phyloP scores from a whole-genome alignment of 2,797 vertebrate genomes.

The Enteromius thamalakanensis region DNA sequence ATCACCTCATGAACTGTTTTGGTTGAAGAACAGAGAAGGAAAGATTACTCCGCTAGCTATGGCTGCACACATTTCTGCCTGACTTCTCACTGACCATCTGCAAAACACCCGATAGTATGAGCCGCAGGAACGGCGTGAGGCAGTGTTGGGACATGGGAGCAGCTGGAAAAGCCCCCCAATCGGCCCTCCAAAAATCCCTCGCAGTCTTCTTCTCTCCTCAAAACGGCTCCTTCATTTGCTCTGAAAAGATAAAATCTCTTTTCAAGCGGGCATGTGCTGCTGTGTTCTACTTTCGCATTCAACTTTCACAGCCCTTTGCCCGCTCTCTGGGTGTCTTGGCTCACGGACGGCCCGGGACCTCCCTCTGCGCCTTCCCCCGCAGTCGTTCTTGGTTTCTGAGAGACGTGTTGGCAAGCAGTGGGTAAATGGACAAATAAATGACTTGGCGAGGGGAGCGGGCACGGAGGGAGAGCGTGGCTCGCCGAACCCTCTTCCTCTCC shows the following conservation, averaged over 20 bases:
- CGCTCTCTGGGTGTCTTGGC: slow-evolving; percentile 39
- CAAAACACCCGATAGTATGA: slow-evolving; percentile 26
- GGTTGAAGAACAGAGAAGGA: slow-evolving; percentile 7
- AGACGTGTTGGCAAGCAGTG: slow-evolving; percentile 47
- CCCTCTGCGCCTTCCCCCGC: background rate
- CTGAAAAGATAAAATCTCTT: slow-evolving; percentile 24
- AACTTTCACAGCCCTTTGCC: slow-evolving; percentile 31
- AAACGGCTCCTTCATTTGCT: slow-evolving; percentile 27
- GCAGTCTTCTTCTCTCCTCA: slow-evolving; percentile 12
- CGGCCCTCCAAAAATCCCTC: slow-evolving; percentile 29
- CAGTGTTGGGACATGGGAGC: slow-evolving; percentile 28
- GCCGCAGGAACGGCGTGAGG: background rate
- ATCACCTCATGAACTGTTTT: background rate
- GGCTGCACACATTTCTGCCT: background rate
- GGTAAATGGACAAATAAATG: slow-evolving; percentile 51
- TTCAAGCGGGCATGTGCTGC: slow-evolving; percentile 12
- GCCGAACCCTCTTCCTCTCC: slow-evolving; percentile 39
- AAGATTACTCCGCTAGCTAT: background rate
- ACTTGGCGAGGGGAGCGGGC: slow-evolving; percentile 45
- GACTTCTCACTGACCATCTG: slow-evolving; percentile 41
- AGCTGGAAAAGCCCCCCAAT: slow-evolving; percentile 41
- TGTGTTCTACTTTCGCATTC: slow-evolving; percentile 24
- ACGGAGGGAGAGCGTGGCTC: slow-evolving; percentile 36
- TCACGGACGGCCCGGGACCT: background rate
- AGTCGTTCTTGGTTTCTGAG: slow-evolving; percentile 35